Evolutionary conservation across 2,113 vertebrate genomes (phyloP).

Genomic region (Cephalophus harveyi): DNA sequence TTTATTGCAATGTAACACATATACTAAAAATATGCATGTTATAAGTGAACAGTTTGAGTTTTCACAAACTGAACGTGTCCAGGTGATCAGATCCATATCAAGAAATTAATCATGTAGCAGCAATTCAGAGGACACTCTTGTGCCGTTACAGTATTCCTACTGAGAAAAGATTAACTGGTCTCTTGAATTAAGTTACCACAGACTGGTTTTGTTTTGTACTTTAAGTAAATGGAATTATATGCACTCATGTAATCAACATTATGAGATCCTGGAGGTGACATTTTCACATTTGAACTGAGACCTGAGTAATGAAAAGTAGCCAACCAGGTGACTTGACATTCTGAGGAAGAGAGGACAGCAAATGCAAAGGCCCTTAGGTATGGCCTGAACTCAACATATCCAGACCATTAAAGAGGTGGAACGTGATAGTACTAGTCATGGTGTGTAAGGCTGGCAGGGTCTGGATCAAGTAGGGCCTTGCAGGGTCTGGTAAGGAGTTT

Average conservation of each 20-base stretch:
- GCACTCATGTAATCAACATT: background rate
- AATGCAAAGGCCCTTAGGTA: background rate
- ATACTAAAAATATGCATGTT: background rate
- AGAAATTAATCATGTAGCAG: background rate
- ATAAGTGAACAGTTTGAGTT: background rate
- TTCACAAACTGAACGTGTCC: background rate
- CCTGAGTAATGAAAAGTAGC: background rate
- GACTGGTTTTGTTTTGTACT: background rate
- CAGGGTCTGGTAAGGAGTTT: background rate
- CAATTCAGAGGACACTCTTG: background rate
- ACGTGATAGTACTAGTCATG: background rate
- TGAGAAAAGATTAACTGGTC: background rate
- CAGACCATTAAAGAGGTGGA: background rate
- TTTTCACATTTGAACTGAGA: conserved; percentile 11
- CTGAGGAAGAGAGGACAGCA: background rate
- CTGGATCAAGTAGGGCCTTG: background rate
- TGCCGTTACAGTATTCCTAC: background rate
- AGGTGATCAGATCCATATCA: background rate
- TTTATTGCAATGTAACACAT: background rate
- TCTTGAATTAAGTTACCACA: background rate
- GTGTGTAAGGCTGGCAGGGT: background rate
- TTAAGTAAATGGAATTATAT: background rate
- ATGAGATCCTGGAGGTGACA: background rate
- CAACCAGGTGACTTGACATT: background rate
- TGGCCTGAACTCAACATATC: background rate